Base-by-base conservation (phyloP, 2,888 invertebrate genomes). In the Listrodromus nycthemerus region DNA sequence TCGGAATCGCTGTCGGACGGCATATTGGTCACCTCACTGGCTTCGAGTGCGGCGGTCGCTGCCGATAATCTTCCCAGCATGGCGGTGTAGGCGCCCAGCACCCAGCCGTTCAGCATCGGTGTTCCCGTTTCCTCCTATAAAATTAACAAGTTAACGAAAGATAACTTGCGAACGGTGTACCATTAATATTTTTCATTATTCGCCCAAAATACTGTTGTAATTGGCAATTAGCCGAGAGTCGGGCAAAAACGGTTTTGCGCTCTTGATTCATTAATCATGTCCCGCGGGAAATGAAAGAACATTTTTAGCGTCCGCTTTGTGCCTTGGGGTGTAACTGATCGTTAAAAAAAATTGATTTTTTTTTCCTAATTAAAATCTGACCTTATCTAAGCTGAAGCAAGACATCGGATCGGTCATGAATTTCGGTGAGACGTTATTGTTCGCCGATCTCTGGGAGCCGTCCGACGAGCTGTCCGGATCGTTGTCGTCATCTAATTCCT, bases 51-150 rank as follows among this genome's bases (percentile, higher is more conserved):
- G 10, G 93, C 92, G 16, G 91, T 92, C 7, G 92, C 92, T 33
- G 92, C 92, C 6, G 93, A 91, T 16, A 93, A 85, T 85, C 93
- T 91, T 74, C 92, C 92, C 37, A 93, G 86, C 93, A 93, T 93
- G 21, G 93, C 92, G 48, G 93, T 92, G 80, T 93, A 93, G 4
- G 93, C 93, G 19, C 91, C 89, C 58, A 93, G 86, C 52, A 93
- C 91, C 93, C 93, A 93, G 27, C 92, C 90, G 84, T 91, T 93
- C n/a, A 93, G 82, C 52, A 91, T 90, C 41, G 93, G 93, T 52
- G 90, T 90, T 24, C 91, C 88, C 41, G 90, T 88, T 81, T 92
- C 92, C 48, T 92, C 92, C 93, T 93, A 63, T n/a, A 8, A 52
- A 55, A 67, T 69, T 58, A 79, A 79, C 33, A 13, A 2, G 2